These are phyloP conservation scores for Tachyglossus aculeatus DNA, from an alignment of 2,797 vertebrate genomes.

Conservation along the genomic window DNA sequence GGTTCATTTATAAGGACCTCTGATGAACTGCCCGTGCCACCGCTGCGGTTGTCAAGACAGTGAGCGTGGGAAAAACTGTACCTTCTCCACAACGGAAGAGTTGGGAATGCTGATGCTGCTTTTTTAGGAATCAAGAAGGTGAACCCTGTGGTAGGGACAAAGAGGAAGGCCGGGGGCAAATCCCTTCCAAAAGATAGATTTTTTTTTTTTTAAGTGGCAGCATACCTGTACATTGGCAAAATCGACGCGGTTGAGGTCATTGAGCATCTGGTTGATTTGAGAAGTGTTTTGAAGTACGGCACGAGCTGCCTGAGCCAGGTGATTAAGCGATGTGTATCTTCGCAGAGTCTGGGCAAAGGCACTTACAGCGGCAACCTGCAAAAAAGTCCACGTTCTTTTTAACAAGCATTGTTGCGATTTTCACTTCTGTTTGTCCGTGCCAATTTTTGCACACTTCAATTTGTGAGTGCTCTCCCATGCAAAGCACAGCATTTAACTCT, in stretches of 20 bases:
- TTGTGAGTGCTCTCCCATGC: slow-evolving; percentile 21
- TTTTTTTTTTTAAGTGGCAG: not conserved
- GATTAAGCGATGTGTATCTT: slow-evolving; percentile 86
- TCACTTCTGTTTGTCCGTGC: slow-evolving; percentile 9
- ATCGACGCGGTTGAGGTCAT: slow-evolving; percentile 84
- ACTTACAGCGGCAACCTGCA: slow-evolving; percentile 85
- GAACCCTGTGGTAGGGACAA: slow-evolving; percentile 8
- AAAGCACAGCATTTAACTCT: slow-evolving; percentile 30
- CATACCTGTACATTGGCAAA: slow-evolving; percentile 86
- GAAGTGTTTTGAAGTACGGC: slow-evolving; percentile 84
- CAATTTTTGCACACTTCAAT: slow-evolving; percentile 29
- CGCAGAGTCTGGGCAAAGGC: slow-evolving; percentile 87
- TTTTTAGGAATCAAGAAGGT: slow-evolving; percentile 7
- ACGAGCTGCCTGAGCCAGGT: slow-evolving; percentile 84
- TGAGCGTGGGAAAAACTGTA: too few relatives aligned
- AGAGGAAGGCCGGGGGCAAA: not conserved
- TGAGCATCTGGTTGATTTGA: slow-evolving; percentile 87
- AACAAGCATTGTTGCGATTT: not conserved
- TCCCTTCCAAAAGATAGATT: not conserved
- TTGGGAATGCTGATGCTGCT: not conserved
- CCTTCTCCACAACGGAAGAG: too few relatives aligned
- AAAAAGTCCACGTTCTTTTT: slow-evolving; percentile 26
- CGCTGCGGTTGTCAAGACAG: too few relatives aligned
- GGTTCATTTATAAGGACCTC: too few relatives aligned
- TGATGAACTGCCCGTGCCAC: too few relatives aligned